phyloP scores from a whole-genome alignment of 1,140 invertebrate species.

The Atta cephalotes region DNA sequence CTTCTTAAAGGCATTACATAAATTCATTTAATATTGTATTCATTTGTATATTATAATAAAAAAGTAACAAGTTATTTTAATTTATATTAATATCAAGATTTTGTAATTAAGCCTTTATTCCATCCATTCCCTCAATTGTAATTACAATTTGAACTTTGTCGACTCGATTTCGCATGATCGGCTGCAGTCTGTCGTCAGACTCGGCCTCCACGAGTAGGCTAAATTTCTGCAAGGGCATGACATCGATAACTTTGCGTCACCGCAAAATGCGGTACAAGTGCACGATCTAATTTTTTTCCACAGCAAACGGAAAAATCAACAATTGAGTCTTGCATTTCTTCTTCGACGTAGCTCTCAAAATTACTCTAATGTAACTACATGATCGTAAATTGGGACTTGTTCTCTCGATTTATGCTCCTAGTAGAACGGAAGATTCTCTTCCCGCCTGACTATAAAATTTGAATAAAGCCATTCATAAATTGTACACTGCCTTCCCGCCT shows the following conservation, averaged over 20 bases:
- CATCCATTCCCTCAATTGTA: neutral
- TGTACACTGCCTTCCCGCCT: slow-evolving; percentile 29
- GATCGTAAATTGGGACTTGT: slow-evolving; percentile 21
- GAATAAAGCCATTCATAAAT: slow-evolving; percentile 65
- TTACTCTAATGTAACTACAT: slow-evolving; percentile 2
- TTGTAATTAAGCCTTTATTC: too few relatives aligned
- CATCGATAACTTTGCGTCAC: neutral
- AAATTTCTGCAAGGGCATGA: slow-evolving; percentile 29
- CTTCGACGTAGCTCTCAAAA: neutral
- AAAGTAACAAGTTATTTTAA: too few relatives aligned
- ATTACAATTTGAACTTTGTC: slow-evolving; percentile 30
- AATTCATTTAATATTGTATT: too few relatives aligned
- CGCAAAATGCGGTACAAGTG: slow-evolving; percentile 39
- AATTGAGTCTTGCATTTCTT: neutral
- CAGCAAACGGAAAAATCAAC: neutral
- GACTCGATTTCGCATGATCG: slow-evolving; percentile 47
- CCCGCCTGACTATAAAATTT: slow-evolving; percentile 51
- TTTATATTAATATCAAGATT: too few relatives aligned
- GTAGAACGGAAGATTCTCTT: slow-evolving; percentile 15
- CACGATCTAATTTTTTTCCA: neutral
- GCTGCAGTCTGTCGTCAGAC: slow-evolving; percentile 29
- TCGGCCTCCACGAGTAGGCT: slow-evolving; percentile 9
- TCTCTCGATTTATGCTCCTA: slow-evolving; percentile 21
- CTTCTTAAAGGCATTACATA: too few relatives aligned
- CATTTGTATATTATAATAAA: too few relatives aligned